Conservation (phyloP, 2,888 invertebrate species). For the Cheilosia variabilis region DNA sequence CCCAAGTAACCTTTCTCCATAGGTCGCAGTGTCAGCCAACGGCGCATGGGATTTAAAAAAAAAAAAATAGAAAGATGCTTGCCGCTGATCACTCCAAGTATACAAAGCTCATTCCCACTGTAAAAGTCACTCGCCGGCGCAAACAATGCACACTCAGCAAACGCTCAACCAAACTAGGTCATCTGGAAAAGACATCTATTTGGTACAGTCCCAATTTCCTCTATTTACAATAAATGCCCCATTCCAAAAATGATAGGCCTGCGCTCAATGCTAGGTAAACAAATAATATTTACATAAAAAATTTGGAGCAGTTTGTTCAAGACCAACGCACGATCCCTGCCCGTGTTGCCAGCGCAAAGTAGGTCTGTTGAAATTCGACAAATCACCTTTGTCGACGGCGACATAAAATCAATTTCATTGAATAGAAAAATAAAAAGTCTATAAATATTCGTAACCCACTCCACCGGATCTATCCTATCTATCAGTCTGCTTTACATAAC, state of each 20-base stretch:
- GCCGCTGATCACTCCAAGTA: too few relatives aligned
- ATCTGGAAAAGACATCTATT: too few relatives aligned
- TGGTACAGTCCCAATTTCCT: too few relatives aligned
- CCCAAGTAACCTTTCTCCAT: too few relatives aligned
- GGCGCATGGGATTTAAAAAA: too few relatives aligned
- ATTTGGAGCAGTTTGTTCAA: constrained; percentile 4
- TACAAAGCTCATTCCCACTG: too few relatives aligned
- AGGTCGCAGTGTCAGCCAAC: too few relatives aligned
- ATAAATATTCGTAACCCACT: constrained; percentile 24
- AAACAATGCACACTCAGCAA: too few relatives aligned
- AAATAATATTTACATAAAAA: constrained; percentile 3
- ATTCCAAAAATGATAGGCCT: neutral
- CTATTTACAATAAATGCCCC: neutral
- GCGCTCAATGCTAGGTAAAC: neutral
- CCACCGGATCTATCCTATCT: constrained; percentile 33
- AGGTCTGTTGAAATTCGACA: constrained; percentile 13
- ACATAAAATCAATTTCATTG: constrained; percentile 4
- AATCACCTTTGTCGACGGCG: neutral
- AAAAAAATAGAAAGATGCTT: too few relatives aligned
- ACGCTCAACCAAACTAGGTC: too few relatives aligned
- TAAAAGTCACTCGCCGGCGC: too few relatives aligned
- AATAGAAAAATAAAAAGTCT: constrained; percentile 36
- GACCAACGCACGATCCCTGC: neutral
- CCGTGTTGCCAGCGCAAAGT: neutral
- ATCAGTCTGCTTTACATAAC: constrained; percentile 38